Evolutionary conservation across 2,797 vertebrate species (phyloP), one percentile per base, ranked within the genome.

Genomic region (Apogon talboti): DNA sequence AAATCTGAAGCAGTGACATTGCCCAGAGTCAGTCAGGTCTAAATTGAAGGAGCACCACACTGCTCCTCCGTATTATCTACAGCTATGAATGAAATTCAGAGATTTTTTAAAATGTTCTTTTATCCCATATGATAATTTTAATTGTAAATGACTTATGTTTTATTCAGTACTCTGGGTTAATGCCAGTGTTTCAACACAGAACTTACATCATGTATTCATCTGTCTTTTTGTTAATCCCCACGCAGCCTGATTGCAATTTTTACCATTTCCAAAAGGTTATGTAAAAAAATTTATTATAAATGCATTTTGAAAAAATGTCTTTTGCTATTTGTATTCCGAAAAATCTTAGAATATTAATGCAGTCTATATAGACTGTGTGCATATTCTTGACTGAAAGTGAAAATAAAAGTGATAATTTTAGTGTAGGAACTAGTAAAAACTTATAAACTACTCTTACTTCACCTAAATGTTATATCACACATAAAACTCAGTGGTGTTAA

Each of bases 81-180:
- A 13, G 52, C 45, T 21, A 7, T 12, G 46, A 63, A 38, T 58
- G 30, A 63, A 67, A 57, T 30, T 30, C 42, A 37, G 38, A 11
- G 52, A 67, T 38, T 49, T n/a, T 3, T 47, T 12, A 49, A 61
- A 67, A 16, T 7, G 4, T 11, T 38, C 18, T 4, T 43, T 68
- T 38, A 69, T 69, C 59, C 57, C 18, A 16, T 30, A 40, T n/a
- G 60, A 53, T 49, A 54, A 43, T 57, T 67, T 50, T 0, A 43
- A 35, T 9, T 37, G 52, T 43, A 6, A 30, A 52, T 60, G 44
- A 35, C 54, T 59, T 0, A 60, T 66, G 56, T 50, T 67, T 69
- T 49, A 75, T 75, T 69, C 66, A 69, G 0, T 4, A 30, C 45
- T 42, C 53, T 1, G 59, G 57, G 51, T 62, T 58, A 54, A 15